Base-by-base conservation (phyloP, 2,797 vertebrate genomes). In the Phrynocephalus forsythii region DNA sequence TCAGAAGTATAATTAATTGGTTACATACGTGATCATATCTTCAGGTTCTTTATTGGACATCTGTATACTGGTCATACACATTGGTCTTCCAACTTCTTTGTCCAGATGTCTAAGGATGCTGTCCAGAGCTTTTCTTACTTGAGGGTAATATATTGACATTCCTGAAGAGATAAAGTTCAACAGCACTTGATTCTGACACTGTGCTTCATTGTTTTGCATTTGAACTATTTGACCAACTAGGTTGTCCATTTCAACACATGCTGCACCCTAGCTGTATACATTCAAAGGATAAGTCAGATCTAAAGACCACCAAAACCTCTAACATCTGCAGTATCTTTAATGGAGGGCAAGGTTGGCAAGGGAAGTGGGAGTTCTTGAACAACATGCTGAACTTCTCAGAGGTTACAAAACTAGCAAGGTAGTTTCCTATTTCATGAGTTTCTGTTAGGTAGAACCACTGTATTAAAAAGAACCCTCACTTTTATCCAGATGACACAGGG, bases 41-140 rank as follows among this genome's bases (percentile, higher is more conserved):
- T 99, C 99, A 1, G 99, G 99, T 91, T 99, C 99, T 94, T 99
- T 99, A 92, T 99, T 99, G 86, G 98, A 99, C 98, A 99, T 99
- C 96, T 99, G 99, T 76, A 99, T 98, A 18, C 96, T 99, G 26
- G 99, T 99, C 98, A 99, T 99, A 93, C 98, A 99, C 99, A 99
- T 99, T 8, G 98, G 98, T 88, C 99, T 98, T 60, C 99, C 99
- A 93, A 99, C 99, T 93, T 99, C 99, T 96, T 99, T 99, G 97
- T 99, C 99, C 93, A 99, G 95, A 94, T 99, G 98, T 82, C 98
- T 97, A 83, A 99, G 97, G 93, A 99, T 99, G 96, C 97, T 99
- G 89, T 99, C 99, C 85, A 99, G 95, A 2, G 99, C 99, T 95
- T 98, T 99, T 92, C 99, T 97, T 86, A 99, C 99, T 98, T 99